Evolutionary conservation across 2,888 invertebrate genomes (phyloP).

Genomic region (Mythimna impura): DNA sequence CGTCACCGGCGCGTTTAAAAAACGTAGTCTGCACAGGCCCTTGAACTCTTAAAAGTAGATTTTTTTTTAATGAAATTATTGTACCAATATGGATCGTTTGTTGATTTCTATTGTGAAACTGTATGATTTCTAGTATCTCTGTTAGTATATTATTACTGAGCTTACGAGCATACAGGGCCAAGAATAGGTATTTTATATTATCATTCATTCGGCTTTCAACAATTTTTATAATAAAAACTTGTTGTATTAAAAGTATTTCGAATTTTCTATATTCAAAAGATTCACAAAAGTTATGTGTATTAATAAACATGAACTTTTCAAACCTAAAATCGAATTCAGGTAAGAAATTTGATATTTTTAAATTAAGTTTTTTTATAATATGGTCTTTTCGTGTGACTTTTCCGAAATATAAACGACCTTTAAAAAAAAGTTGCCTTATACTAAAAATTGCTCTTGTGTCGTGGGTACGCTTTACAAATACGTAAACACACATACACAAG

Average conservation of each 20-base stretch:
- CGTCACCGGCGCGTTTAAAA: no score
- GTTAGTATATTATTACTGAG: not conserved
- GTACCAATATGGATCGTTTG: not conserved
- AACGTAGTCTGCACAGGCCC: no score
- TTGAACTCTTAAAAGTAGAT: not conserved
- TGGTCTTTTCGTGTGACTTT: conserved; percentile 26
- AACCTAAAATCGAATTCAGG: conserved; percentile 29
- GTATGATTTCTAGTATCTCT: not conserved
- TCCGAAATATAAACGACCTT: no score
- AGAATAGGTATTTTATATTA: not conserved
- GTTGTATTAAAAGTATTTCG: conserved; percentile 26
- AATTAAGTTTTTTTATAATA: conserved; percentile 34
- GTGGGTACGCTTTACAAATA: no score
- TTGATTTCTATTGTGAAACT: conserved; percentile 4
- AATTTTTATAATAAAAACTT: conserved; percentile 37
- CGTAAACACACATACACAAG: no score
- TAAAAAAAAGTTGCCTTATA: no score
- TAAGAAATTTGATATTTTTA: conserved; percentile 27
- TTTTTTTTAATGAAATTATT: conserved; percentile 2
- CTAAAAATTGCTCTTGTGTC: no score
- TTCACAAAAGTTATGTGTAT: conserved; percentile 32
- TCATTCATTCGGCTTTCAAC: not conserved
- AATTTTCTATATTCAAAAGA: conserved; percentile 12
- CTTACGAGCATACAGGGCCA: no score
- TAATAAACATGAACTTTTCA: conserved; percentile 23